phyloP scores from a whole-genome alignment of 2,888 invertebrate genomes.

The Latrodectus elegans region DNA sequence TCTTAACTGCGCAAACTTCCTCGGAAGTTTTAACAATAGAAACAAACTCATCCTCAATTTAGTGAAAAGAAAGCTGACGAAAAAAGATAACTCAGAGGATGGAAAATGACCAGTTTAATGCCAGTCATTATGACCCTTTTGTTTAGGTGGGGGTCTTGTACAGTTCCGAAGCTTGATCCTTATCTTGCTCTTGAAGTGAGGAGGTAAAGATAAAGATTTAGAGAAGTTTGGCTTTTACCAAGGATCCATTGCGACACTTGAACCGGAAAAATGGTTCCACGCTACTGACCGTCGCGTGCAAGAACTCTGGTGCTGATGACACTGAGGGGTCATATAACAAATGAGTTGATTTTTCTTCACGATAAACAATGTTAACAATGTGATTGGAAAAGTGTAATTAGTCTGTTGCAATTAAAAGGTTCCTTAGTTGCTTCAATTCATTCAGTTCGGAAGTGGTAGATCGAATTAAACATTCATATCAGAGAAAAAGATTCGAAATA shows the following conservation, averaged over 20 bases:
- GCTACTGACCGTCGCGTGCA: constrained; percentile 66
- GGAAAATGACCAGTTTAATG: constrained; percentile 51
- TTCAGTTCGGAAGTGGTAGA: no score
- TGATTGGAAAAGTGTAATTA: neutral
- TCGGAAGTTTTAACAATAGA: neutral
- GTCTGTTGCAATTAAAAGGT: no score
- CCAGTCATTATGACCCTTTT: constrained; percentile 59
- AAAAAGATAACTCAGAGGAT: constrained; percentile 36
- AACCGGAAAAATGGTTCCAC: constrained; percentile 68
- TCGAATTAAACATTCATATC: no score
- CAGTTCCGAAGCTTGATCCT: constrained; percentile 43
- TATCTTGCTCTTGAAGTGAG: constrained; percentile 46
- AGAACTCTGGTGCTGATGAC: neutral
- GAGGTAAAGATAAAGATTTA: constrained; percentile 51
- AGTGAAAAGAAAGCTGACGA: neutral
- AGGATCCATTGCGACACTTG: constrained; percentile 43
- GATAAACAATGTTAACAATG: neutral
- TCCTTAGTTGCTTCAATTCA: no score
- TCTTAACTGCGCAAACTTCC: constrained; percentile 4
- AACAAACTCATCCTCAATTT: neutral
- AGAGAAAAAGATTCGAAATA: no score
- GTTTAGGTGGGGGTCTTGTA: constrained; percentile 29
- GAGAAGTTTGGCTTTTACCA: constrained; percentile 39
- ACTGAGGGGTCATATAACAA: constrained; percentile 19
- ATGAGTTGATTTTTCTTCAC: neutral